phyloP scores from a whole-genome alignment of 2,888 invertebrate genomes.

The Artemia sp. region DNA sequence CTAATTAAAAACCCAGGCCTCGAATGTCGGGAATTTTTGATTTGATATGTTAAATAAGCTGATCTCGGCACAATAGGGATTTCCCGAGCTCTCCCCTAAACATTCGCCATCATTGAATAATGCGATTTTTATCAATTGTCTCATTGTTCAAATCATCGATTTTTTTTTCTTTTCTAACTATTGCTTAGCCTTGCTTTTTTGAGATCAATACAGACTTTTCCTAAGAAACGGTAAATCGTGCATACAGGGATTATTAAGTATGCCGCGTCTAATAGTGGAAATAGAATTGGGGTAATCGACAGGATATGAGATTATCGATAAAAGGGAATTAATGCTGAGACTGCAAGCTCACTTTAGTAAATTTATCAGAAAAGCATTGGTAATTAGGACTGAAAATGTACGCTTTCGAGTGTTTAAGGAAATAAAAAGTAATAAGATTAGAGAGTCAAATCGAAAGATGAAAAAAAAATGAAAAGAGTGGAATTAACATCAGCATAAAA shows the following conservation, averaged over 20 bases:
- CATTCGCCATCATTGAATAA: neutral
- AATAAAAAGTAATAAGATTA: no score
- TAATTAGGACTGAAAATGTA: no score
- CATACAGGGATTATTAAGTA: conserved; percentile 14
- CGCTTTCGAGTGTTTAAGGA: no score
- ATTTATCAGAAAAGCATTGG: no score
- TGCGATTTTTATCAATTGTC: conserved; percentile 14
- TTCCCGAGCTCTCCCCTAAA: conserved; percentile 1
- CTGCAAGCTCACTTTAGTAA: neutral
- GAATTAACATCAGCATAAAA: no score
- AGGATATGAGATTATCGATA: conserved; percentile 9
- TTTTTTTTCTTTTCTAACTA: neutral
- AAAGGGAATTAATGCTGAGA: conserved; percentile 1
- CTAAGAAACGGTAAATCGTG: conserved; percentile 9
- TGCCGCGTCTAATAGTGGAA: neutral
- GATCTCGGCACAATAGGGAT: neutral
- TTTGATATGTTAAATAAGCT: conserved; percentile 14
- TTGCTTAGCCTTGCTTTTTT: conserved; percentile 11
- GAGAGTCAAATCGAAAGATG: no score
- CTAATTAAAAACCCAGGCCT: conserved; percentile 6
- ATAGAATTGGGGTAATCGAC: conserved; percentile 11
- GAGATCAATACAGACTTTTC: conserved; percentile 5
- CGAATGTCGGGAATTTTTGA: conserved; percentile 7
- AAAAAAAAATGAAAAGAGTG: no score
- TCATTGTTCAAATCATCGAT: conserved; percentile 15